Percentiles rank a stretch among this genome's conserved stretches.
phyloP scores from a whole-genome alignment of 2,797 vertebrate species.

The Masticophis lateralis region DNA sequence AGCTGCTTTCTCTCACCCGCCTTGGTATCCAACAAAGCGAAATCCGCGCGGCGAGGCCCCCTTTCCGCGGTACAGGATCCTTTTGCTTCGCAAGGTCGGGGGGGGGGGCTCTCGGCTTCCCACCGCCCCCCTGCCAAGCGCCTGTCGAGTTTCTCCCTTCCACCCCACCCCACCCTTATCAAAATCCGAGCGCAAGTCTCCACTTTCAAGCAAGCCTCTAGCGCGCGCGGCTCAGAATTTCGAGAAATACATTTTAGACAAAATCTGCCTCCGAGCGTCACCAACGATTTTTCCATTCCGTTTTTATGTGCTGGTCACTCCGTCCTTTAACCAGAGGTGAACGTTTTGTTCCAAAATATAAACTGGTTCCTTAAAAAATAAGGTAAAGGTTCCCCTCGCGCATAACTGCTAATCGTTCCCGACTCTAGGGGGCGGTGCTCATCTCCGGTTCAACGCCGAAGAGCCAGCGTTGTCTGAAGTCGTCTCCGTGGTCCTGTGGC shows the following conservation, averaged over 20 bases:
- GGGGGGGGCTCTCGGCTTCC: too few species aligned
- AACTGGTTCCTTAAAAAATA: not conserved
- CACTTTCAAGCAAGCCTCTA: not conserved
- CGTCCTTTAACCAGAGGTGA: slow-evolving; percentile 15
- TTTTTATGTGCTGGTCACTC: not conserved
- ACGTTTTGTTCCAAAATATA: slow-evolving; percentile 3
- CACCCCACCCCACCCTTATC: fast-evolving
- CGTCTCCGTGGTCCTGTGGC: too few species aligned
- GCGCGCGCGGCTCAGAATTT: not conserved
- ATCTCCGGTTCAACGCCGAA: too few species aligned
- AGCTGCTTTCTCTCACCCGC: not conserved
- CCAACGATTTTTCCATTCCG: not conserved
- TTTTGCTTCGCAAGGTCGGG: too few species aligned
- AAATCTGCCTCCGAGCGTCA: slow-evolving; percentile 2
- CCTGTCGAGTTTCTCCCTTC: not conserved
- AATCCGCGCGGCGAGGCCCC: not conserved
- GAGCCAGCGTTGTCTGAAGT: too few species aligned
- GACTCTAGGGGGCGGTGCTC: too few species aligned
- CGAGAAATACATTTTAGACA: slow-evolving; percentile 3
- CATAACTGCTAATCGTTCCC: too few species aligned
- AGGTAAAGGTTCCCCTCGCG: too few species aligned
- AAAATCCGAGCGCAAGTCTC: not conserved
- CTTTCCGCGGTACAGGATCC: not conserved
- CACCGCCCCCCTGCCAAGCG: not conserved
- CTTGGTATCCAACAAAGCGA: not conserved